Evolutionary conservation across 2,888 invertebrate species (phyloP), one percentile per base, ranked within the genome.

Genomic region (Pterobdella sp.): DNA sequence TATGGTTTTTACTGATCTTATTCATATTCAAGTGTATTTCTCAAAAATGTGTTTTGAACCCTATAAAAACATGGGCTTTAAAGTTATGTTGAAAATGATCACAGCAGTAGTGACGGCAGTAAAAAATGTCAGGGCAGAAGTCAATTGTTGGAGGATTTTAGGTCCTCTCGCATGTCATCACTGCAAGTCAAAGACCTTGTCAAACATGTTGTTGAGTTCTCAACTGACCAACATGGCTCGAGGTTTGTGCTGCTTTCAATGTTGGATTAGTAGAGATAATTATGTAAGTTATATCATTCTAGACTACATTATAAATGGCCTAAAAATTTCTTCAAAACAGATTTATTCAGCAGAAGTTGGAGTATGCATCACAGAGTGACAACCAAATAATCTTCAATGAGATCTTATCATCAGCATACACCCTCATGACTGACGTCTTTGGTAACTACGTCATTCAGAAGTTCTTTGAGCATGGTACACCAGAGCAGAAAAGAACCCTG

Each of bases 361-460:
- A 99, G 85, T 89, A 96, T 77, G 97, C 98, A 52, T 92, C 94
- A 35, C 90, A 91, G 73, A 90, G 91, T 78, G 98, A 99, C 84
- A 98, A 98, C 84, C 93, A 94, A 84, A 90, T 96, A 88, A 95
- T 99, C 49, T 98, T 99, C 85, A 92, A 90, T 81, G 98, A 99
- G 86, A 97, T 99, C 77, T 88, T 96, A 63, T 90, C 91, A 63
- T 74, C 76, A 10, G 78, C 78, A 35, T 78, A 78, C 75, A 73
- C 91, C 82, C 88, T 98, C 77, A 99, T 98, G 98, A 97, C 97
- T 10, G 98, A 98, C 82, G 98, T 98, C 18, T 98, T 99, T 85
- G 98, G 98, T 7, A 84, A 84, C 77, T 84, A 83, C 76, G 83
- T 84, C 74, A 83, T 84, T 68, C 84, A 84, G 84, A 99, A 99